Conservation (phyloP, 2,797 vertebrate genomes). For the Artibeus jamaicensis region DNA sequence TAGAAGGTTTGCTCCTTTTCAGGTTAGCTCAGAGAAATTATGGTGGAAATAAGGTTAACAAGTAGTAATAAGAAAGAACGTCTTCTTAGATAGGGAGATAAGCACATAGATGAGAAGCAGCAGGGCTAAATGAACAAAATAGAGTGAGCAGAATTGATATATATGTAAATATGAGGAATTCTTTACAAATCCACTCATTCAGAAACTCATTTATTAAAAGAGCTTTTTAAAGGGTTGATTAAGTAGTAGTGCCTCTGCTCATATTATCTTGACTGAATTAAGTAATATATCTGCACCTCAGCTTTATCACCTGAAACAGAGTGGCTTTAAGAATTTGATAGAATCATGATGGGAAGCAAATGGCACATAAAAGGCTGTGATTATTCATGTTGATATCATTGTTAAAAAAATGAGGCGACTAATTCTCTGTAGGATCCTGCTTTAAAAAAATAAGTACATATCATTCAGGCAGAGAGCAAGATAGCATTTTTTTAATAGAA, state of each 20-base stretch:
- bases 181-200: background rate
- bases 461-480: background rate
- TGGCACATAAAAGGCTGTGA: background rate
- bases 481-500: background rate
- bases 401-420: slow-evolving; percentile 45
- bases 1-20: background rate
- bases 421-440: slow-evolving; percentile 2
- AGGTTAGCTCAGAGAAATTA: background rate
- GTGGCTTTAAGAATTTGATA: slow-evolving; percentile 31
- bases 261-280: background rate
- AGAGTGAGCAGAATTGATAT: background rate
- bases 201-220: background rate
- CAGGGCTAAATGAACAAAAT: background rate
- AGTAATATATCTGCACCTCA: background rate
- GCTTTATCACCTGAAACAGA: background rate
- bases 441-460: slow-evolving; percentile 33
- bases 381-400: slow-evolving; percentile 47
- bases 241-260: background rate
- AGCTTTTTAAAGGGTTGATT: background rate
- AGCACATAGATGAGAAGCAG: background rate
- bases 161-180: background rate
- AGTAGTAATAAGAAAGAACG: background rate
- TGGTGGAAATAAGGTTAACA: background rate
- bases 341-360: background rate
- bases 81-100: background rate